phyloP scores from a whole-genome alignment of 2,888 invertebrate species.

The Conistra vaccinii region DNA sequence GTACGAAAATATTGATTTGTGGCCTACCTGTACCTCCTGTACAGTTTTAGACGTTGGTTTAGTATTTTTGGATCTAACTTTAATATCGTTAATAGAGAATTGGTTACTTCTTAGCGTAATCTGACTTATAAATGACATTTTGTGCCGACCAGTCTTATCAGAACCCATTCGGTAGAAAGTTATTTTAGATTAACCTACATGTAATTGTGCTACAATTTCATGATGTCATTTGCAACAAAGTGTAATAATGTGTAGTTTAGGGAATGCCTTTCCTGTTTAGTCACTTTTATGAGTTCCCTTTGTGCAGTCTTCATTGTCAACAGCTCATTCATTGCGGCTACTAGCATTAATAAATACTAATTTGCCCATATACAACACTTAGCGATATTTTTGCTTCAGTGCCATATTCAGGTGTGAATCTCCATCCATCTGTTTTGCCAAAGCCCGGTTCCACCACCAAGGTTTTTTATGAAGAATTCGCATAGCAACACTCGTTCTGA shows the following conservation, averaged over 20 bases:
- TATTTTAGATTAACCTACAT: neutral
- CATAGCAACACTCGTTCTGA: conserved; percentile 19
- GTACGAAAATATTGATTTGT: conserved; percentile 60
- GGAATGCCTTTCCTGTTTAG: conserved; percentile 18
- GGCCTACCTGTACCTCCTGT: conserved; percentile 4
- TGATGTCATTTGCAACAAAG: neutral
- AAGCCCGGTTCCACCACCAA: neutral
- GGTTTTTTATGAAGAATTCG: neutral
- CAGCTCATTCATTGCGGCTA: conserved; percentile 11
- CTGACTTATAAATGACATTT: neutral
- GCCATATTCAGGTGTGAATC: no score
- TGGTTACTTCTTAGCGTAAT: neutral
- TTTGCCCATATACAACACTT: neutral
- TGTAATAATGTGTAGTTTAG: neutral
- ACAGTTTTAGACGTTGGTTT: conserved; percentile 12
- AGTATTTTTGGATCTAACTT: conserved; percentile 26
- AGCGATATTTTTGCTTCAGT: neutral
- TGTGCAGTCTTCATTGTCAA: neutral
- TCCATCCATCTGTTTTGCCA: neutral
- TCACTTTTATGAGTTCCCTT: conserved; percentile 1
- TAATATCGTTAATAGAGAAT: neutral
- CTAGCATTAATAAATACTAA: neutral
- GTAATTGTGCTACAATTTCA: neutral
- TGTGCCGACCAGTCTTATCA: no score
- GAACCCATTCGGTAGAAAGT: neutral